Conservation (phyloP, 2,113 vertebrate species). For the Ranitomeya imitator region DNA sequence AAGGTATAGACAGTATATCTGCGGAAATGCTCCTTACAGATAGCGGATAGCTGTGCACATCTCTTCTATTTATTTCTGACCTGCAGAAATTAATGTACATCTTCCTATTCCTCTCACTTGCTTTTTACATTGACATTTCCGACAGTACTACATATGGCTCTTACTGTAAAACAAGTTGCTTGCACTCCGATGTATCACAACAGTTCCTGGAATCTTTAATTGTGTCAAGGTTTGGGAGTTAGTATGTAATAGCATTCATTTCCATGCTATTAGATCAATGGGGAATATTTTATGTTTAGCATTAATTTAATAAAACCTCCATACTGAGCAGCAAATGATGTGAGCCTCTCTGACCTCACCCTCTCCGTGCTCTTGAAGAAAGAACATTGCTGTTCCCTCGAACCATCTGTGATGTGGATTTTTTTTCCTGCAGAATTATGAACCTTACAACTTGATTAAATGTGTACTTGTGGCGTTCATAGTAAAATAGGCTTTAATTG, state of each 20-base stretch:
- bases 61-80: neutral
- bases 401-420: constrained; percentile 23
- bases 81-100: neutral
- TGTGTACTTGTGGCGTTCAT: constrained; percentile 15
- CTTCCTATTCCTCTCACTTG: neutral
- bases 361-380: constrained; percentile 14
- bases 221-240: neutral
- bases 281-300: constrained; percentile 28
- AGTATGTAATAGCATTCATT: neutral
- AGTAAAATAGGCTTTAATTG: neutral
- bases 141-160: neutral
- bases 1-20: neutral
- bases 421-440: neutral
- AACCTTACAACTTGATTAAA: constrained; percentile 31
- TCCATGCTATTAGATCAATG: neutral
- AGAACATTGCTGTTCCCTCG: neutral
- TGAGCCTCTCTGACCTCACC: constrained; percentile 23
- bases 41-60: neutral
- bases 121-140: neutral
- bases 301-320: constrained; percentile 41
- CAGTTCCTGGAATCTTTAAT: constrained; percentile 4
- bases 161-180: neutral
- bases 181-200: neutral
- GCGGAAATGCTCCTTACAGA: neutral
- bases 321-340: constrained; percentile 29